Evolutionary conservation across 2,888 invertebrate species (phyloP).

Genomic region (Cactoblastis cactorum): DNA sequence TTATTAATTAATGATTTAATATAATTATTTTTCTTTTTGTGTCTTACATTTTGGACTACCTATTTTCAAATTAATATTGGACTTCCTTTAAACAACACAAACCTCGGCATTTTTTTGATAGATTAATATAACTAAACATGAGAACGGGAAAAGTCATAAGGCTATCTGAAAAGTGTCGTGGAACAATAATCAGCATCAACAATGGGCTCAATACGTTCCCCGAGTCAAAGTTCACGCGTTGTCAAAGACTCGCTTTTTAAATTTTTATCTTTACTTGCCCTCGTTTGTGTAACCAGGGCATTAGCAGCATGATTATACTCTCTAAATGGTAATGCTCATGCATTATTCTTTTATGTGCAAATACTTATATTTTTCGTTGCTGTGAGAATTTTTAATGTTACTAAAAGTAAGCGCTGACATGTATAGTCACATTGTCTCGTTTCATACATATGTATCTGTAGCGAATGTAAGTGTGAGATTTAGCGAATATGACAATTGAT

Average conservation of each 20-base stretch:
- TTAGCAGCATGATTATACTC: background rate
- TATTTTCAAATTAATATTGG: too few relatives aligned
- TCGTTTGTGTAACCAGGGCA: slow-evolving; percentile 5
- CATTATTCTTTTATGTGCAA: background rate
- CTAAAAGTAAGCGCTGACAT: too few relatives aligned
- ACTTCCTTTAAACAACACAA: background rate
- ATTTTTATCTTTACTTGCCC: slow-evolving; percentile 10
- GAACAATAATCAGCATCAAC: slow-evolving; percentile 14
- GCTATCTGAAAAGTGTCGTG: slow-evolving; percentile 3
- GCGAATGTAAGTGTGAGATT: too few relatives aligned
- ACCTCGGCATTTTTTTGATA: background rate
- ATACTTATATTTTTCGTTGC: background rate
- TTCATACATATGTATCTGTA: too few relatives aligned
- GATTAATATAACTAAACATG: background rate
- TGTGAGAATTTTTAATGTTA: too few relatives aligned
- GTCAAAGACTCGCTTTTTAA: slow-evolving; percentile 11
- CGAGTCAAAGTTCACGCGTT: slow-evolving; percentile 15
- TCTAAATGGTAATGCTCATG: background rate
- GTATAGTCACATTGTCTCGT: too few relatives aligned
- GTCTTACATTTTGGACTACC: too few relatives aligned
- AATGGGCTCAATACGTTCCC: slow-evolving; percentile 7
- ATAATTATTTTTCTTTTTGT: too few relatives aligned
- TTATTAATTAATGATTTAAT: too few relatives aligned
- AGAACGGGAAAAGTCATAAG: background rate
- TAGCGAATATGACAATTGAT: too few relatives aligned